Evolutionary conservation across 2,113 vertebrate species (phyloP).

Genomic region (Arizona elegans): DNA sequence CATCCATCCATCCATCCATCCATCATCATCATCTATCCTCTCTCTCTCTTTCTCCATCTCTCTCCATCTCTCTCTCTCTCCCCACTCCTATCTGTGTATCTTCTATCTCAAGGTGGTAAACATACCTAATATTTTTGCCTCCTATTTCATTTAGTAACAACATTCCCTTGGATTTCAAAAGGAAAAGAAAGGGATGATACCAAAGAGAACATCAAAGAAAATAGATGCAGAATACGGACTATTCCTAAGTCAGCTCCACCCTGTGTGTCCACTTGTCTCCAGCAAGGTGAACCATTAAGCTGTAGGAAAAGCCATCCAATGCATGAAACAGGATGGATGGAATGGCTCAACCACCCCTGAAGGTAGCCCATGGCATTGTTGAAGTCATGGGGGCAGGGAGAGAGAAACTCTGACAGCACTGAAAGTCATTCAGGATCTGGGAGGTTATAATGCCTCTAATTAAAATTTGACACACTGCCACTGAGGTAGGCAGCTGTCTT

Average conservation of each 20-base stretch:
- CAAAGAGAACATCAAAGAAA: background rate
- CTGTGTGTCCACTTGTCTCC: slow-evolving; percentile 18
- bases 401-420: background rate
- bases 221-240: background rate
- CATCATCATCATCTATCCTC: background rate
- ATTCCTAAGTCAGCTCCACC: background rate
- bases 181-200: slow-evolving; percentile 22
- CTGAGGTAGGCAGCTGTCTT: background rate
- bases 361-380: background rate
- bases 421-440: rapidly evolving
- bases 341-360: background rate
- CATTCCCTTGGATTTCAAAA: background rate
- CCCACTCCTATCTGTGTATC: no score
- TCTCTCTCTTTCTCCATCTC: background rate
- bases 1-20: background rate
- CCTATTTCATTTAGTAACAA: background rate
- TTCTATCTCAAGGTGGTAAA: background rate
- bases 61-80: background rate
- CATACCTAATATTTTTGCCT: background rate
- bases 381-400: no score
- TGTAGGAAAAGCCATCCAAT: background rate
- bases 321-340: rapidly evolving
- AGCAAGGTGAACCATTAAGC: slow-evolving; percentile 7
- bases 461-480: background rate
- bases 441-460: background rate